A percentile compares a stretch with the other conserved stretches of the same genome.
These are phyloP conservation scores for Bombus waltoni DNA, from an alignment of 1,140 invertebrate species.

Conservation along the genomic window DNA sequence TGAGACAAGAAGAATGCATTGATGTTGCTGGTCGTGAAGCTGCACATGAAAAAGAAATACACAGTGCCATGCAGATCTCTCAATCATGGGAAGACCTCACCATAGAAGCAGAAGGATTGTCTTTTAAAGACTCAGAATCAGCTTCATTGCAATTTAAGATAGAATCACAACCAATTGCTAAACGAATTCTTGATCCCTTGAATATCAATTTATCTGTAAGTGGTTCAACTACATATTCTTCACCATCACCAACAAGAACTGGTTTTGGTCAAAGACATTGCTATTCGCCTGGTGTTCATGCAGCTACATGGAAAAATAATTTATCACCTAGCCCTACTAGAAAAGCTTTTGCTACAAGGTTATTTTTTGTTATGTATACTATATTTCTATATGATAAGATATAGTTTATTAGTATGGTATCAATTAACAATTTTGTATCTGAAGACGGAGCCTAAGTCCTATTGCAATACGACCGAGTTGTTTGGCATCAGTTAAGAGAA, in stretches of 20 bases:
- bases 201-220: conserved; percentile 78
- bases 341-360: conserved; percentile 89
- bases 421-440: not conserved
- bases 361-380: conserved; percentile 3
- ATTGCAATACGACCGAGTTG: conserved; percentile 89
- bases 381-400: conserved; percentile 24
- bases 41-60: conserved; percentile 94
- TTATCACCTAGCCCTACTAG: conserved; percentile 92
- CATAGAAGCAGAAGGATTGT: conserved; percentile 85
- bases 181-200: conserved; percentile 79
- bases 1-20: conserved; percentile 93
- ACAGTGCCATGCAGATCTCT: conserved; percentile 94
- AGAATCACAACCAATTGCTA: conserved; percentile 75
- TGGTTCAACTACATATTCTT: conserved; percentile 83
- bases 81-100: conserved; percentile 95
- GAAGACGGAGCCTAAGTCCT: conserved; percentile 90
- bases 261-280: conserved; percentile 84
- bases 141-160: conserved; percentile 76
- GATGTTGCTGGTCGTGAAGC: conserved; percentile 92
- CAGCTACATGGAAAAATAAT: conserved; percentile 83
- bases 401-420: not conserved
- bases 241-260: conserved; percentile 86
- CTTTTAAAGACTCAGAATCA: conserved; percentile 81
- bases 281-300: conserved; percentile 86
- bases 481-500: conserved; percentile 87